These are phyloP conservation scores for Balaenoptera acutorostrata DNA, from an alignment of 2,113 vertebrate genomes.

Conservation along the genomic window DNA sequence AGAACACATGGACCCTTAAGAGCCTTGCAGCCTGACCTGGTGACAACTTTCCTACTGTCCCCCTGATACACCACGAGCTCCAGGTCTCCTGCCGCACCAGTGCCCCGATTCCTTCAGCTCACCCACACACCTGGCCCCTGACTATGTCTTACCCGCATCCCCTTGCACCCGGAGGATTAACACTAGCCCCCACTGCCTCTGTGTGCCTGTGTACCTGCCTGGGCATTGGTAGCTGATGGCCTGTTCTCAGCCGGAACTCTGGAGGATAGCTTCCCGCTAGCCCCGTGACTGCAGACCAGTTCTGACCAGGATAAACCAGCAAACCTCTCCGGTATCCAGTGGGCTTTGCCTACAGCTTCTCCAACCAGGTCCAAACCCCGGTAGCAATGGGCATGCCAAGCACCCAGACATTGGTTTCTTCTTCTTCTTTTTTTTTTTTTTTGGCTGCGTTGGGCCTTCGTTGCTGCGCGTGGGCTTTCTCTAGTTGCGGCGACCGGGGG, in stretches of 20 bases:
- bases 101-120: neutral
- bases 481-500: accelerated
- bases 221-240: neutral
- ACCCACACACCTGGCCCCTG: neutral
- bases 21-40: neutral
- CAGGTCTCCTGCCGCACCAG: no score
- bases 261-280: neutral
- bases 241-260: neutral
- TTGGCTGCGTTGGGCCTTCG: no score
- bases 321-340: neutral
- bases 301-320: neutral
- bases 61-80: accelerated
- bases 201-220: neutral
- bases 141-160: neutral
- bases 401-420: neutral
- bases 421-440: no score
- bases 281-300: neutral
- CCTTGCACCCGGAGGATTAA: neutral
- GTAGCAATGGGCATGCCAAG: neutral
- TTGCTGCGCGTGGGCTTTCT: no score
- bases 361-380: neutral
- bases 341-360: neutral
- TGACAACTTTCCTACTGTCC: no score
- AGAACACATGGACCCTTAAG: neutral
- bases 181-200: neutral